Evolutionary conservation across 2,888 invertebrate species (phyloP).

Genomic region (Aspidapion aeneum): DNA sequence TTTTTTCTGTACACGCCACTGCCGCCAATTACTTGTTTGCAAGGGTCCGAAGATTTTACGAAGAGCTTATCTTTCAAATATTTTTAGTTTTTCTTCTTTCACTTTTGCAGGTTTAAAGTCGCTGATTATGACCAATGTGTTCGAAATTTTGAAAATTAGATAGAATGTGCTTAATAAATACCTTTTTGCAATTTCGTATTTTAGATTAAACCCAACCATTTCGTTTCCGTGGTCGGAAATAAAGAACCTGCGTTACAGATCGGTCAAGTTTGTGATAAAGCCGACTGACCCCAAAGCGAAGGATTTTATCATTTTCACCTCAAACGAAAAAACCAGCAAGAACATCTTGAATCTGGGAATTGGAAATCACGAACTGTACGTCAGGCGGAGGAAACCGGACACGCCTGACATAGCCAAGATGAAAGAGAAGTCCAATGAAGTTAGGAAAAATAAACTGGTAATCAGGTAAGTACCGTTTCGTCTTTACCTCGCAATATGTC

Average conservation of each 20-base stretch:
- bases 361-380: constrained; percentile 99
- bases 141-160: no score
- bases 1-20: no score
- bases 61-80: no score
- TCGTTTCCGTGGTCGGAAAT: constrained; percentile 99
- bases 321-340: constrained; percentile 95
- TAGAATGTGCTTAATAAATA: no score
- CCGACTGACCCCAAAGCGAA: constrained; percentile 98
- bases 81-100: no score
- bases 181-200: no score
- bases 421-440: constrained; percentile 97
- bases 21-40: no score
- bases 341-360: constrained; percentile 96
- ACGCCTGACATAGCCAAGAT: constrained; percentile 99
- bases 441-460: constrained; percentile 74
- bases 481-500: background rate
- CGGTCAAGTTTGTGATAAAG: constrained; percentile 98
- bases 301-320: constrained; percentile 97
- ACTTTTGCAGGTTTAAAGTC: no score
- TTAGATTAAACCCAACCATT: constrained; percentile 91
- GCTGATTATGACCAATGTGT: no score
- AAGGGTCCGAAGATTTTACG: no score
- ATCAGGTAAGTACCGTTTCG: constrained; percentile 18
- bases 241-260: constrained; percentile 97
- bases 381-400: constrained; percentile 96